Percentiles rank a stretch among this genome's conserved stretches.
Conservation (phyloP, 2,113 vertebrate genomes). For the Albula goreensis region DNA sequence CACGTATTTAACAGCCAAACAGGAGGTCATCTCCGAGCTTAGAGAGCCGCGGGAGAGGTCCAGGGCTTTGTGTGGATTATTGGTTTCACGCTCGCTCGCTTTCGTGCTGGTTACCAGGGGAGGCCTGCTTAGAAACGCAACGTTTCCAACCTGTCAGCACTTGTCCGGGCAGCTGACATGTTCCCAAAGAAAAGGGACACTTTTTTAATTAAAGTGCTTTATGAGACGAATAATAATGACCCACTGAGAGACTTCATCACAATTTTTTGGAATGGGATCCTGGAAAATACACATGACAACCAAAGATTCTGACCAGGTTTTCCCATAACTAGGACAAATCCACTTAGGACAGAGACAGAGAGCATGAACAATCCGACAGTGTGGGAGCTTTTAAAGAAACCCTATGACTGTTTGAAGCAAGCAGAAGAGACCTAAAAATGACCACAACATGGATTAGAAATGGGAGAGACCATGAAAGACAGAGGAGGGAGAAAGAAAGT, state of each 20-base stretch:
- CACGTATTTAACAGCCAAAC: neutral
- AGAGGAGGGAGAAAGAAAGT: neutral
- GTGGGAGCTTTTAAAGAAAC: neutral
- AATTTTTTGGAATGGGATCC: neutral
- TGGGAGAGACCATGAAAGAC: neutral
- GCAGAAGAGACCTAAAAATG: neutral
- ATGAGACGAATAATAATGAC: neutral
- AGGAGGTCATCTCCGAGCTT: neutral
- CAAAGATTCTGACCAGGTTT: neutral
- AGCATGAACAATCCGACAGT: neutral
- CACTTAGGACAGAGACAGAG: neutral
- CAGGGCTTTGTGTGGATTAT: neutral
- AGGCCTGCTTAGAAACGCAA: slow-evolving; percentile 6
- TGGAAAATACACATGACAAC: neutral
- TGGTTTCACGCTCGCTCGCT: neutral
- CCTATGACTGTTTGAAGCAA: neutral
- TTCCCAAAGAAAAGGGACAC: neutral
- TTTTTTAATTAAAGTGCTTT: slow-evolving; percentile 3
- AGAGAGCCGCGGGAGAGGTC: neutral
- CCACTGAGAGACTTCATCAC: slow-evolving; percentile 8
- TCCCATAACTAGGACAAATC: neutral
- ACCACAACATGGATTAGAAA: neutral
- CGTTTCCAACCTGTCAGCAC: slow-evolving; percentile 3
- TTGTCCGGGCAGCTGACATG: neutral
- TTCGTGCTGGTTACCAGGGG: neutral